A percentile compares a stretch with the other conserved stretches of the same genome.
Evolutionary conservation across 2,888 invertebrate genomes (phyloP).

Genomic region (Volucella zonaria): DNA sequence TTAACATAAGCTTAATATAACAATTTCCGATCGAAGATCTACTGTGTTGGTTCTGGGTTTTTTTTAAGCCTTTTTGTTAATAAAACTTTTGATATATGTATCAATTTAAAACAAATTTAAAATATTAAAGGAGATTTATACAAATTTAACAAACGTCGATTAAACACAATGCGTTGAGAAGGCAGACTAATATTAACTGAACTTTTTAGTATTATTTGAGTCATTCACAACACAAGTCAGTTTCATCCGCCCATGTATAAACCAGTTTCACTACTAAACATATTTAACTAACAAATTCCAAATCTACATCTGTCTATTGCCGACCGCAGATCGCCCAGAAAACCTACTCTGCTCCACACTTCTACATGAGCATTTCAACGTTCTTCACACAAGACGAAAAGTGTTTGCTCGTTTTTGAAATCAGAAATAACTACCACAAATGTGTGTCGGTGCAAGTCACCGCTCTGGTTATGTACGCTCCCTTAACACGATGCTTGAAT

Average conservation of each 20-base stretch:
- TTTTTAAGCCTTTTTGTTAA: not conserved
- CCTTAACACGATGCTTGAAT: constrained; percentile 24
- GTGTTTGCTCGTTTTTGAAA: constrained; percentile 43
- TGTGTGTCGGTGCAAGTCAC: constrained; percentile 52
- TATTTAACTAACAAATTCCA: constrained; percentile 65
- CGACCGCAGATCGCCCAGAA: constrained; percentile 48
- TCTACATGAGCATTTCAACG: constrained; percentile 43
- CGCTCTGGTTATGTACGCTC: constrained; percentile 42
- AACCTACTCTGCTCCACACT: constrained; percentile 62
- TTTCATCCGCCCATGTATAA: constrained; percentile 66
- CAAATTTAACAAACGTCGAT: constrained; percentile 9
- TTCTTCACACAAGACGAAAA: constrained; percentile 29
- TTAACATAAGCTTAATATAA: too few species aligned
- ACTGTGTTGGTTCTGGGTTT: not conserved
- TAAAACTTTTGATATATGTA: not conserved
- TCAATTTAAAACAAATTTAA: constrained; percentile 9
- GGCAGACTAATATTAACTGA: constrained; percentile 55
- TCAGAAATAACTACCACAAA: constrained; percentile 60
- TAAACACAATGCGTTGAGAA: constrained; percentile 54
- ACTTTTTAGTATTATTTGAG: constrained; percentile 55
- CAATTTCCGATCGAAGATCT: too few species aligned
- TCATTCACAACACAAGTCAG: constrained; percentile 62
- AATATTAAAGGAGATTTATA: constrained; percentile 7
- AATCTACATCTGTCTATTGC: constrained; percentile 51
- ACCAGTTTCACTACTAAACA: constrained; percentile 72